Conservation (phyloP, 2,797 vertebrate species). For the Chromis chromis region DNA sequence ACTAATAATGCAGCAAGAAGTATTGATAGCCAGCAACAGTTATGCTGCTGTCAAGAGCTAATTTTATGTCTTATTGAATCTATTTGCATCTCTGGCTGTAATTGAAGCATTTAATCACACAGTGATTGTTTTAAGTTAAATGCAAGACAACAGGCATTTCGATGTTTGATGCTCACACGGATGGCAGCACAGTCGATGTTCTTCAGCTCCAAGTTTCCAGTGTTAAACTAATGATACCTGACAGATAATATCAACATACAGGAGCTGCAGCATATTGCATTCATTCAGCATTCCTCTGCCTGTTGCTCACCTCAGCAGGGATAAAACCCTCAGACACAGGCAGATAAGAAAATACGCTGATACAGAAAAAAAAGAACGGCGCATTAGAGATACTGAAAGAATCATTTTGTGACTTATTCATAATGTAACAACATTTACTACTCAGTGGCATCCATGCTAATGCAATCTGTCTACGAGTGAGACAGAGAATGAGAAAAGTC, state of each 20-base stretch:
- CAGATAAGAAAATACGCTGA: conserved; percentile 39
- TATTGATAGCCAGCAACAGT: conserved; percentile 15
- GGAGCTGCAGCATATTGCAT: conserved; percentile 43
- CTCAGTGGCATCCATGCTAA: conserved; percentile 28
- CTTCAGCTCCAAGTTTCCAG: conserved; percentile 17
- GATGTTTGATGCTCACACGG: conserved; percentile 11
- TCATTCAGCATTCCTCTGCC: conserved; percentile 29
- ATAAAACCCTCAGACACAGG: conserved; percentile 27
- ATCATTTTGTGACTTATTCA: conserved; percentile 34
- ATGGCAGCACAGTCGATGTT: conserved; percentile 22
- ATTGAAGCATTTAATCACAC: conserved; percentile 18
- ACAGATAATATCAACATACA: conserved; percentile 54
- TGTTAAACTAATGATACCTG: conserved; percentile 48
- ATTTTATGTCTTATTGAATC: conserved; percentile 22
- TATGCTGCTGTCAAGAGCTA: background rate
- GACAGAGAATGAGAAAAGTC: background rate
- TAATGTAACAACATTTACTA: conserved; percentile 26
- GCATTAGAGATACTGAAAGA: conserved; percentile 24
- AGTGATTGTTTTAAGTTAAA: conserved; percentile 1
- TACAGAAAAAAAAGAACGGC: conserved; percentile 24
- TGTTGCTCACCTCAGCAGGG: conserved; percentile 35
- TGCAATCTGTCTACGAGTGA: conserved; percentile 1
- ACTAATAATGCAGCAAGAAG: conserved; percentile 1
- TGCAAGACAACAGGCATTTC: background rate
- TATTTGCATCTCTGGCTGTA: conserved; percentile 14